phyloP scores from a whole-genome alignment of 2,888 invertebrate species.

The Agrotis puta region DNA sequence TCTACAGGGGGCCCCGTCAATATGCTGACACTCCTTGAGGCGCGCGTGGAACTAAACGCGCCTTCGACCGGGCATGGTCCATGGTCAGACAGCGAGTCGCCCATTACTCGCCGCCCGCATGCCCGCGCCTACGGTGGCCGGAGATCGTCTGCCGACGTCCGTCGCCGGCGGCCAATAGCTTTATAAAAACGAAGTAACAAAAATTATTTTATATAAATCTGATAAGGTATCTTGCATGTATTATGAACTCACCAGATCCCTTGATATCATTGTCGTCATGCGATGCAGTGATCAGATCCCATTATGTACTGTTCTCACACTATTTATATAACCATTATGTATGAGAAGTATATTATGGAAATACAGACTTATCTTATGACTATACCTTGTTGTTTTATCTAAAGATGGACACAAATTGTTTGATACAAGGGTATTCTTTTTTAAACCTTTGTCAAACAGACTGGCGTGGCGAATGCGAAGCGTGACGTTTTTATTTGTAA shows the following conservation, averaged over 20 bases:
- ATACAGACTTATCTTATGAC: constrained; percentile 2
- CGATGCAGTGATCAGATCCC: constrained; percentile 44
- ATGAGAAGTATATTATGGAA: constrained; percentile 10
- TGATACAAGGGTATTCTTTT: background rate
- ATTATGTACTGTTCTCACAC: constrained; percentile 51
- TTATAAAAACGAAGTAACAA: background rate
- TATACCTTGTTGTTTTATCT: constrained; percentile 28
- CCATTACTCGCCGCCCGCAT: too few species aligned
- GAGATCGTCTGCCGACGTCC: too few species aligned
- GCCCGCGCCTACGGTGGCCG: too few species aligned
- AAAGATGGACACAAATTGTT: background rate
- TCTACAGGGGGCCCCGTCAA: too few species aligned
- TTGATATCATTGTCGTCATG: constrained; percentile 58
- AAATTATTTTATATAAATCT: constrained; percentile 40
- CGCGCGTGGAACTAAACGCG: too few species aligned
- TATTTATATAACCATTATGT: constrained; percentile 53
- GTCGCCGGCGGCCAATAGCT: too few species aligned
- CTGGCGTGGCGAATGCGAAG: too few species aligned
- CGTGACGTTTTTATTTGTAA: too few species aligned
- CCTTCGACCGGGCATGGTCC: too few species aligned
- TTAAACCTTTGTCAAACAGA: too few species aligned
- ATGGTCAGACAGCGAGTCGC: too few species aligned
- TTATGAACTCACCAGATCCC: constrained; percentile 31
- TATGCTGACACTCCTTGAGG: too few species aligned
- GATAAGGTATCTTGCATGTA: constrained; percentile 26